Evolutionary conservation across 2,888 invertebrate genomes (phyloP), one percentile per base, ranked within the genome.

Genomic region (Oligia latruncula): DNA sequence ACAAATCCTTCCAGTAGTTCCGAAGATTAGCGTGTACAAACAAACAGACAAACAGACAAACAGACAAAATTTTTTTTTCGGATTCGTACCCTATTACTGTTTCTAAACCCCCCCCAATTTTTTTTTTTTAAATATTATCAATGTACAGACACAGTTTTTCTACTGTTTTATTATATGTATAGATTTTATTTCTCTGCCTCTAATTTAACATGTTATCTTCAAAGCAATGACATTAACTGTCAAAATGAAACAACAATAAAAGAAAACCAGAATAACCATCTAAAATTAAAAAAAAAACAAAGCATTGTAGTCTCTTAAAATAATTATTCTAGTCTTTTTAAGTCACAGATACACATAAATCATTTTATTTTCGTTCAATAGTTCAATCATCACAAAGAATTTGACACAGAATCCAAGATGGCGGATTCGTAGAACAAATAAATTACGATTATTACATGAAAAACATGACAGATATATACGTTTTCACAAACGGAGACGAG

Each of bases 391-490:
- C 70, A 23, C n/a, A 9, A 15, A 62, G 35, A 49, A 17, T 35
- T 82, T 52, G 8, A 65, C 43, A 52, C 1, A 20, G 23, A 64
- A 60, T 60, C 20, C 35, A 80, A 84, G 35, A 81, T 81, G 75
- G 70, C 68, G 15, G 20, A 49, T 17, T 76, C 43, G 2, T 35
- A 71, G n/a, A 81, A 77, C 77, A 84, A 83, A 83, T 83, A 76
- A 81, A 83, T 77, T 17, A 73, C 2, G 43, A 66, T 73, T 66
- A 84, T 75, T 64, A 40, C 62, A 40, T 0, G 58, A 64, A 74
- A 64, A 73, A 80, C 68, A 73, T 81, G 84, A 84, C 70, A 81
- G 71, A 71, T 71, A 73, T 71, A 73, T 52, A 76, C 15, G 65
- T 70, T 64, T 66, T 71, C 65, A 71, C 72, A 75, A 70, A 71